phyloP scores from a whole-genome alignment of 1,140 invertebrate genomes.

The Tigriopus japonicus region DNA sequence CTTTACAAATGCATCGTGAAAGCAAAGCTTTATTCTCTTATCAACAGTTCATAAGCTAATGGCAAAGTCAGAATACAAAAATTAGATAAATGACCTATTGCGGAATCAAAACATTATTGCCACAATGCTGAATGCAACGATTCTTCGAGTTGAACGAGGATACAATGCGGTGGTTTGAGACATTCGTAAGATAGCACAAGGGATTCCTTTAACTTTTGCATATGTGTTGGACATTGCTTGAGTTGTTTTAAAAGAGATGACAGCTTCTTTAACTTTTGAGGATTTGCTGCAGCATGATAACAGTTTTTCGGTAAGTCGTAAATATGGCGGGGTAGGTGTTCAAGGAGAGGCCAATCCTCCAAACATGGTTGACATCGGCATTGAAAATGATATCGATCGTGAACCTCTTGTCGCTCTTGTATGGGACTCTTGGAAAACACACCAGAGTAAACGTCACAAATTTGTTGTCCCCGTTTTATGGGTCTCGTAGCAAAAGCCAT shows the following conservation, averaged over 20 bases:
- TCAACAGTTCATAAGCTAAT: no score
- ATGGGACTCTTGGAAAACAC: background rate
- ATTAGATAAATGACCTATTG: no score
- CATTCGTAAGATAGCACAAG: background rate
- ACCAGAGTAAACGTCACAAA: background rate
- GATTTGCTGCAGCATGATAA: no score
- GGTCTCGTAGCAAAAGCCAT: conserved; percentile 8
- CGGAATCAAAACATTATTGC: no score
- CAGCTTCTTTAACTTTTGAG: background rate
- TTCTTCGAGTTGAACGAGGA: background rate
- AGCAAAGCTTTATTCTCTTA: no score
- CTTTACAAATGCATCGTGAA: no score
- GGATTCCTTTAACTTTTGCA: background rate
- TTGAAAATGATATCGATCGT: conserved; percentile 5
- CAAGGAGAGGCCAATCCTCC: background rate
- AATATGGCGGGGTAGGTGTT: background rate
- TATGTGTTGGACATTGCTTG: background rate
- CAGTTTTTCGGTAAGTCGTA: background rate
- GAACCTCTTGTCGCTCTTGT: background rate
- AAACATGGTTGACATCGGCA: background rate
- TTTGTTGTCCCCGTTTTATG: background rate
- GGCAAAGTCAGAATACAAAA: no score
- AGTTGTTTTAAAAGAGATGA: background rate
- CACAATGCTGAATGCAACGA: no score
- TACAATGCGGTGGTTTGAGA: background rate